Conservation (phyloP, 2,797 vertebrate genomes). For the Lateolabrax maculatus region DNA sequence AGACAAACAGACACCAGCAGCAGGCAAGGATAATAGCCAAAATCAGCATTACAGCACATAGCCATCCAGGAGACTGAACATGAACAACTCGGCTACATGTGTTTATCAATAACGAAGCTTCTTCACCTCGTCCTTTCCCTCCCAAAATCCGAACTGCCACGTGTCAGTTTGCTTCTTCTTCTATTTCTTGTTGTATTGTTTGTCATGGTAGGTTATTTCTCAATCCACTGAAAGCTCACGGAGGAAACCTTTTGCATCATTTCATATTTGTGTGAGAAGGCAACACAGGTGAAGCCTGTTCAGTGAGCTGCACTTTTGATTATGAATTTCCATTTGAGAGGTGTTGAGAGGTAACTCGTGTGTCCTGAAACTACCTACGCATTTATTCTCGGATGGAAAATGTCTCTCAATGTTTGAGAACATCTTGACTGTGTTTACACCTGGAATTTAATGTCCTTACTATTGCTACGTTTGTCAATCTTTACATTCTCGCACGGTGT, state of each 20-base stretch:
- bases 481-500: too few relatives aligned
- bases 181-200: background rate
- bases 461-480: background rate
- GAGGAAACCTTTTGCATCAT: background rate
- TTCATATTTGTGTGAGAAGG: background rate
- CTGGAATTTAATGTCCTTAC: background rate
- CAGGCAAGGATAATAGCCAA: constrained; percentile 19
- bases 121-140: too few relatives aligned
- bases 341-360: background rate
- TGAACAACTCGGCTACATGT: constrained; percentile 1
- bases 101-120: background rate
- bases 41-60: constrained; percentile 24
- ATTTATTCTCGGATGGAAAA: constrained; percentile 8
- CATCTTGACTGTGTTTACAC: background rate
- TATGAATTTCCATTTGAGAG: background rate
- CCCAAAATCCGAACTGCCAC: background rate
- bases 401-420: background rate
- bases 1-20: constrained; percentile 11
- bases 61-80: constrained; percentile 5
- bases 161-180: background rate
- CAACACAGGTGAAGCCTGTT: background rate
- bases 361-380: background rate
- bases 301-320: background rate
- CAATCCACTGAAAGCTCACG: background rate
- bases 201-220: background rate